Evolutionary conservation across 2,888 invertebrate species (phyloP), one percentile per base, ranked within the genome.

Genomic region (Hanleya hanleyi): DNA sequence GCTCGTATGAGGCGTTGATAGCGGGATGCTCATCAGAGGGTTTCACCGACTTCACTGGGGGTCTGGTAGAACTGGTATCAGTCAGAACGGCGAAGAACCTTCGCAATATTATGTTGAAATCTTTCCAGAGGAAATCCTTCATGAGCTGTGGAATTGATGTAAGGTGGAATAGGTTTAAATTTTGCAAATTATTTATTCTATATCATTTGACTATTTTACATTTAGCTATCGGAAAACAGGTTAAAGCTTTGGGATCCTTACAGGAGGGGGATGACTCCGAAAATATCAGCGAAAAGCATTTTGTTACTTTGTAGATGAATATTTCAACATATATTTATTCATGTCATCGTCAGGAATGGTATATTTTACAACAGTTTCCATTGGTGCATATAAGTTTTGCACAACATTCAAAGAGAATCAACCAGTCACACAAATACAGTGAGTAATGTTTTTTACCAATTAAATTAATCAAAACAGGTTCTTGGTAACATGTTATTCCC

Each of bases 21-120:
- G 98, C 98, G n/a, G 98, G 99, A 18, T 96, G 97, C 0, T 97
- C 98, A 0, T 96, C 96, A 86, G 99, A 99, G 90, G 99, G 98
- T 0, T 96, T 99, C 95, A 98, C 98, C 90, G 99, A 99, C 92
- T 98, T 99, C 91, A 98, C 98, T 0, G 91, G 88, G 0, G 91
- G 91, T 0, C 84, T 91, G 7, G 91, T 91, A 0, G 91, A 92
- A 80, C 81, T 90, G 22, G 84, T 90, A 32, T 29, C 4, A 4
- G 26, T 57, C 15, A 57, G 57, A 57, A 26, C 22, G 22, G 1
- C 4, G 29, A 57, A 57, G 29, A 57, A 57, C 29, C 57, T 15
- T 26, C 29, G 57, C 26, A 26, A 26, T 26, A 57, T 57, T 32
- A 2, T 57, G 12, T 32, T 29, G 5, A 57, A 57, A 26, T 18